Conservation (phyloP, 1,140 invertebrate genomes). For the Drosophila paulistorum region DNA sequence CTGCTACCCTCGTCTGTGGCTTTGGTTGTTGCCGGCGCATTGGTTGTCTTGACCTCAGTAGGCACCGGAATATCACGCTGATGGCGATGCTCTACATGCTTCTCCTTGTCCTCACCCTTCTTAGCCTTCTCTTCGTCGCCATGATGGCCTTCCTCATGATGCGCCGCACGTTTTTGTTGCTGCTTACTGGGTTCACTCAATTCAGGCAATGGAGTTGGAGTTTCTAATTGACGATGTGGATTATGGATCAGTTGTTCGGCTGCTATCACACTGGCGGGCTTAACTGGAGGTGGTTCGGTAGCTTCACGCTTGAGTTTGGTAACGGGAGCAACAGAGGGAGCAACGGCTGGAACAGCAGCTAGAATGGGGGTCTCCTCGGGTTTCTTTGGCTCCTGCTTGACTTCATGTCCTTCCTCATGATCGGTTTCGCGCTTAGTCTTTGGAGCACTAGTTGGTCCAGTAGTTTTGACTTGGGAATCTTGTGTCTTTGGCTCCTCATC, state of each 20-base stretch:
- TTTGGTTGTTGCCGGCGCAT: slow-evolving; percentile 14
- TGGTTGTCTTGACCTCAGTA: slow-evolving; percentile 45
- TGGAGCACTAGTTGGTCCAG: too few species aligned
- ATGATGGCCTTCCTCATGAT: background rate
- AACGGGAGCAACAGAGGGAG: background rate
- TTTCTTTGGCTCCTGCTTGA: background rate
- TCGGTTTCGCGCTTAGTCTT: slow-evolving; percentile 7
- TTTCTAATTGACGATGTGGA: background rate
- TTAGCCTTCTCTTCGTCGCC: background rate
- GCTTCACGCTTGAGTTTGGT: slow-evolving; percentile 28
- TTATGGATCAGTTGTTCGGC: slow-evolving; percentile 8
- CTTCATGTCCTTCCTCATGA: slow-evolving; percentile 9
- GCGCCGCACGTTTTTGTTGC: too few species aligned
- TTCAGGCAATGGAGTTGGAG: background rate
- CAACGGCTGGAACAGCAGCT: background rate
- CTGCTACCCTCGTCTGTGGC: slow-evolving; percentile 11
- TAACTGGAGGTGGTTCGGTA: background rate
- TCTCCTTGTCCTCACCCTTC: background rate
- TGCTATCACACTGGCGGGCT: background rate
- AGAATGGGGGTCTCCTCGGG: background rate
- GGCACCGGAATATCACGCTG: slow-evolving; percentile 68
- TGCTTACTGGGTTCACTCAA: too few species aligned
- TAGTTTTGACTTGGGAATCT: background rate
- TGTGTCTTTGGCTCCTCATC: background rate
- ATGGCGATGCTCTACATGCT: slow-evolving; percentile 5